Conservation (phyloP, 2,797 vertebrate genomes). For the Gymnopithys bicolor region DNA sequence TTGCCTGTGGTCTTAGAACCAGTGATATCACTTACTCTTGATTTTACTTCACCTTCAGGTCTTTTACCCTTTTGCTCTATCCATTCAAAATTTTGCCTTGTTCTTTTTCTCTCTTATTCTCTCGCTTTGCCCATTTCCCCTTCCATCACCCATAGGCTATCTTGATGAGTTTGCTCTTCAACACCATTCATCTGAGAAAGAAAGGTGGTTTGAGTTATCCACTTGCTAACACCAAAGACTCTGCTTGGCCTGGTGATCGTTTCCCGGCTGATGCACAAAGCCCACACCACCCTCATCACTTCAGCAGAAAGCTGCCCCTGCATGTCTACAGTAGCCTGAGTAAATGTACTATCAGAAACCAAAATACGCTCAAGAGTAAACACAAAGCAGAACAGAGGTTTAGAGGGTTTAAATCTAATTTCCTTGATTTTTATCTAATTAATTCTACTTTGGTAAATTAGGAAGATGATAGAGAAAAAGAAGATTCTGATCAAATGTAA, state of each 20-base stretch:
- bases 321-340: background rate
- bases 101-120: background rate
- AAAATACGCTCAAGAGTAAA: background rate
- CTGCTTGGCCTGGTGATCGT: background rate
- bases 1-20: background rate
- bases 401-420: background rate
- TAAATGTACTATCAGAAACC: background rate
- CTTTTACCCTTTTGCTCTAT: background rate
- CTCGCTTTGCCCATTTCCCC: background rate
- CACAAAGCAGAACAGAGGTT: background rate
- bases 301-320: background rate
- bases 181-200: background rate
- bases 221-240: background rate
- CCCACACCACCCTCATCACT: background rate
- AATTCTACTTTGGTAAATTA: background rate
- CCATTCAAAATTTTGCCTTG: background rate
- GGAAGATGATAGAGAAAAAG: background rate
- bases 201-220: background rate
- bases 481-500: background rate
- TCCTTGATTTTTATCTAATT: background rate
- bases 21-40: background rate
- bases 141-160: background rate
- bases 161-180: background rate
- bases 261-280: background rate
- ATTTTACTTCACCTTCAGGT: background rate